phyloP scores from a whole-genome alignment of 2,113 vertebrate genomes.

The Nothobranchius furzeri region DNA sequence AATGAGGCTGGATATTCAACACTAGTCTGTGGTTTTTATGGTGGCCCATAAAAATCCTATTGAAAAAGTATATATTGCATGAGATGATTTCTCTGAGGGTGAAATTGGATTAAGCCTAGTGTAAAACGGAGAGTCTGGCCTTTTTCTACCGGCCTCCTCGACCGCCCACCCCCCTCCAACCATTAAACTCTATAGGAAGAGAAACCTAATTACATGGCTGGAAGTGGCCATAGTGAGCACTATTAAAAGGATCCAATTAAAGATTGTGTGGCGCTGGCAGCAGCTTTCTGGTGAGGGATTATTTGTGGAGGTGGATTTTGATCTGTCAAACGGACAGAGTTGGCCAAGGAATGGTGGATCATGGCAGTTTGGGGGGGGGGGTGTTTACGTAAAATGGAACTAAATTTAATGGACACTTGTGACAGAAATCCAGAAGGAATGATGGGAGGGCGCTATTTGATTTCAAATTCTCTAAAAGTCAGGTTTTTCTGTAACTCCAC shows the following conservation, averaged over 20 bases:
- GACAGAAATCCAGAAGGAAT: slow-evolving; percentile 31
- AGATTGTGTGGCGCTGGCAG: slow-evolving; percentile 57
- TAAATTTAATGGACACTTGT: slow-evolving; percentile 47
- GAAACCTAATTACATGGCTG: slow-evolving; percentile 70
- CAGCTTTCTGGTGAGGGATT: slow-evolving; percentile 51
- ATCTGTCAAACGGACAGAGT: slow-evolving; percentile 32
- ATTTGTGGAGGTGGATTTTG: slow-evolving; percentile 64
- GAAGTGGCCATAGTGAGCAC: slow-evolving; percentile 71
- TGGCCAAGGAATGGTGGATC: slow-evolving; percentile 30
- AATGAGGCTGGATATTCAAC: slow-evolving; percentile 68
- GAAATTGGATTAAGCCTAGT: slow-evolving; percentile 73
- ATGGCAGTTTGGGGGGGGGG: slow-evolving; percentile 10
- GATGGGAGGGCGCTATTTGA: not conserved
- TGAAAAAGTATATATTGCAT: slow-evolving; percentile 67
- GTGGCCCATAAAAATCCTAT: slow-evolving; percentile 59
- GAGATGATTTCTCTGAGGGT: slow-evolving; percentile 67
- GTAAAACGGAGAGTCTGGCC: slow-evolving; percentile 62
- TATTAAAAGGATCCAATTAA: slow-evolving; percentile 77
- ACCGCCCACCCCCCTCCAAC: slow-evolving; percentile 28
- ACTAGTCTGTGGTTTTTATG: slow-evolving; percentile 66
- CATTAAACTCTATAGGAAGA: slow-evolving; percentile 65
- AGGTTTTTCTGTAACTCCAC: no score
- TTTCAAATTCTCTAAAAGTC: no score
- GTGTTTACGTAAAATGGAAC: slow-evolving; percentile 49
- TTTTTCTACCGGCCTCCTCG: slow-evolving; percentile 26